Base-by-base conservation (phyloP, 2,888 invertebrate genomes). In the Ptilodon capucinus region DNA sequence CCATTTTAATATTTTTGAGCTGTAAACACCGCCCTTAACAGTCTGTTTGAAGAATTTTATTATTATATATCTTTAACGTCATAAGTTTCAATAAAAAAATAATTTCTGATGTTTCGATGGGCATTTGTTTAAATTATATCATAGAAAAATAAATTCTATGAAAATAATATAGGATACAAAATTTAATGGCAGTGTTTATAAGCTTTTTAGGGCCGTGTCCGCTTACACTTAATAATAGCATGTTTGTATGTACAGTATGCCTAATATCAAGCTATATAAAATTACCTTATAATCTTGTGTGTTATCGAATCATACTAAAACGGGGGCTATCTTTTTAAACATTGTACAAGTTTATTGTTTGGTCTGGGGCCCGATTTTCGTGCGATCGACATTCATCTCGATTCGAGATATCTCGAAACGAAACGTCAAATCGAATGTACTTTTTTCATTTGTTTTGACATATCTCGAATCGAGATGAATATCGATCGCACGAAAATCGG, bases 181-280 rank as follows among this genome's bases (percentile, higher is more conserved):
- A 7, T 35, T 4, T 5, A 13, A 42, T 50, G 70, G 72, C 68
- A 74, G 79, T 73, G 74, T 78, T 66, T 71, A 48, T 38, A 54
- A 64, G 68, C 60, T 47, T 34, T 64, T 56, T 61, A 19, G 56
- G 56, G 57, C 64, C 70, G 64, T 68, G 56, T 71, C 68, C 68
- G 73, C 68, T 69, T 74, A 67, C 76, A 74, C 79, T 81, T 81
- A 82, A 82, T 75, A 78, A 47, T 66, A 75, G 68, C 68, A 71
- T 79, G 74, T 74, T 57, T 36, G 46, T 59, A 54, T 41, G 36
- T 40, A 47, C 46, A 38, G 43, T 43, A 35, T 7, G 44, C 13
- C 35, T 9, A 16, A n/a, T 19, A 34, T 34, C 21, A 32, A 45
- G 55, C 65, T 25, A 16, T 25, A 25, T 25, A n/a, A 6, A 4